phyloP scores from a whole-genome alignment of 2,888 invertebrate genomes.

The Drosophila kuntzei region DNA sequence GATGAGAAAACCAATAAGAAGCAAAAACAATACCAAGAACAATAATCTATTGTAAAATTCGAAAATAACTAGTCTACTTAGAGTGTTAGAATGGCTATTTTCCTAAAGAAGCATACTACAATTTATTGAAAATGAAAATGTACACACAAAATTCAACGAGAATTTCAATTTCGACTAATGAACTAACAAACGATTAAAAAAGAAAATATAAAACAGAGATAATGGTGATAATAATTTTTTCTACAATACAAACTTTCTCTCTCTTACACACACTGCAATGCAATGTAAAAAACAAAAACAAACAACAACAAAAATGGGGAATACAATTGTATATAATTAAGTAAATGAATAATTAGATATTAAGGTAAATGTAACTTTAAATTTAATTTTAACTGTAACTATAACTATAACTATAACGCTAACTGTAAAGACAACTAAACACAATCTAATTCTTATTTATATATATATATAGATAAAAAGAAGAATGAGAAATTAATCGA shows the following conservation, averaged over 20 bases:
- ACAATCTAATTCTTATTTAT: constrained; percentile 65
- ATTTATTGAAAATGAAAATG: constrained; percentile 33
- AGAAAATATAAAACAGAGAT: constrained; percentile 30
- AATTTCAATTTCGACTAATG: constrained; percentile 62
- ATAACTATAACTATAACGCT: constrained; percentile 12
- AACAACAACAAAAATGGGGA: constrained; percentile 23
- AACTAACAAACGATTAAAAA: constrained; percentile 9
- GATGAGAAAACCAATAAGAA: constrained; percentile 48
- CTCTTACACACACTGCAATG: constrained; percentile 44
- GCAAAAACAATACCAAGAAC: constrained; percentile 72
- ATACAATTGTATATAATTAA: constrained; percentile 46
- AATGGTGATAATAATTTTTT: constrained; percentile 79
- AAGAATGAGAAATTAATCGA: constrained; percentile 38
- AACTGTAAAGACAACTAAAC: constrained; percentile 34
- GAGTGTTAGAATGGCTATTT: constrained; percentile 77
- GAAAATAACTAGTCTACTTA: constrained; percentile 71
- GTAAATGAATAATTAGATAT: constrained; percentile 32
- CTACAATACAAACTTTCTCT: constrained; percentile 61
- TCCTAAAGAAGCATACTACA: constrained; percentile 71
- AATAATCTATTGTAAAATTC: constrained; percentile 79
- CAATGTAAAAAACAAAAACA: constrained; percentile 59
- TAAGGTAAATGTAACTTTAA: constrained; percentile 23
- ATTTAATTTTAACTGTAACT: constrained; percentile 13
- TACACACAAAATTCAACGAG: constrained; percentile 31
- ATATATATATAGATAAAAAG: constrained; percentile 13